These are phyloP conservation scores for Bombus picipes DNA, from an alignment of 1,140 invertebrate genomes.

Conservation along the genomic window DNA sequence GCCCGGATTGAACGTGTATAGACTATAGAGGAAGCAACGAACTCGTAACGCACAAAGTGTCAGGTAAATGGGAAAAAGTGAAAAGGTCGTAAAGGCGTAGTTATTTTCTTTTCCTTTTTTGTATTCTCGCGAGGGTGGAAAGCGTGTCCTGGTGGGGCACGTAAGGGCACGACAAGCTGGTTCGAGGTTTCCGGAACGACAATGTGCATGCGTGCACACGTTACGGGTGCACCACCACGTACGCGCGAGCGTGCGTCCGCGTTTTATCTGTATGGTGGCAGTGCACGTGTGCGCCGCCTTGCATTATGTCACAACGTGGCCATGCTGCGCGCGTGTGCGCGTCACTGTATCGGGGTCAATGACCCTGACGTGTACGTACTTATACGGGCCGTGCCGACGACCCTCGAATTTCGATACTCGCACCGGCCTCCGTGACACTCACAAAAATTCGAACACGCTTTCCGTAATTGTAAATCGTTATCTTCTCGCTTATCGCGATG, in stretches of 20 bases:
- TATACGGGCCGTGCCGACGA: conserved; percentile 73
- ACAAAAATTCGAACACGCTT: conserved; percentile 46
- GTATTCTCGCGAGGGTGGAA: background rate
- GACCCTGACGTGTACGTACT: conserved; percentile 74
- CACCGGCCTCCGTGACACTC: conserved; percentile 1
- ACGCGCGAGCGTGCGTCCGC: background rate
- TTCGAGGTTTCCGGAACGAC: background rate
- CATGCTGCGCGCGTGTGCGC: background rate
- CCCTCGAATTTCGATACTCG: conserved; percentile 59
- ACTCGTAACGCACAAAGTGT: no score
- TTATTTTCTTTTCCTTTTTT: no score
- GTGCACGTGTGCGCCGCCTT: conserved; percentile 31
- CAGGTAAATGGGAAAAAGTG: no score
- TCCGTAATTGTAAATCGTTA: background rate
- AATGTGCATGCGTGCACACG: conserved; percentile 31
- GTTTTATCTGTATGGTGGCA: background rate
- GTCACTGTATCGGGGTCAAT: conserved; percentile 69
- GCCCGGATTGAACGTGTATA: no score
- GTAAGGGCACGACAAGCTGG: background rate
- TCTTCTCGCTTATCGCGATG: background rate
- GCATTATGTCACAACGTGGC: conserved; percentile 59
- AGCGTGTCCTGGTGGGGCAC: background rate
- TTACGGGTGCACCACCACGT: conserved; percentile 26
- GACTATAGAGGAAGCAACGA: no score
- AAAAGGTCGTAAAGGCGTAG: no score